A percentile compares a stretch with the other conserved stretches of the same genome.
Evolutionary conservation across 2,113 vertebrate species (phyloP).

Genomic region (Felis chaus): DNA sequence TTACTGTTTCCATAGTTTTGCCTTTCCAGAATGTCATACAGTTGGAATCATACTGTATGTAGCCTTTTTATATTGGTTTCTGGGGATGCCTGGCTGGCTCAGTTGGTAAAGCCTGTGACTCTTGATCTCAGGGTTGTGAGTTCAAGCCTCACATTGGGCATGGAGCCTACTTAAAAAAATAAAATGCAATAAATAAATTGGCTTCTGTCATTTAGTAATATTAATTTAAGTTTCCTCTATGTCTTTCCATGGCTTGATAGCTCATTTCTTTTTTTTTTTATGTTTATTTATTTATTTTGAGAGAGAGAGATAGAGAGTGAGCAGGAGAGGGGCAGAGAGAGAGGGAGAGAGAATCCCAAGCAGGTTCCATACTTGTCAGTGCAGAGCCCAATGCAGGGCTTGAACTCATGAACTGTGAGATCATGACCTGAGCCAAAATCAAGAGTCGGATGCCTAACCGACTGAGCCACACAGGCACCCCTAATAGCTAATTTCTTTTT

Average conservation of each 20-base stretch:
- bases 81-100: background rate
- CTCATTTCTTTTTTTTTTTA: constrained; percentile 16
- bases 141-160: background rate
- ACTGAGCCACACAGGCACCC: too few relatives aligned
- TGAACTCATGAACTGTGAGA: too few relatives aligned
- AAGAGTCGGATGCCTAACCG: too few relatives aligned
- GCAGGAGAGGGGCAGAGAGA: too few relatives aligned
- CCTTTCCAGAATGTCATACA: background rate
- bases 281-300: too few relatives aligned
- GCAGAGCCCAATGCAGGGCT: too few relatives aligned
- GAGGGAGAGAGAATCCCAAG: too few relatives aligned
- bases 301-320: too few relatives aligned
- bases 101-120: background rate
- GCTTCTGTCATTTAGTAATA: background rate
- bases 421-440: too few relatives aligned
- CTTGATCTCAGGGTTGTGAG: background rate
- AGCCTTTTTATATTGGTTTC: background rate
- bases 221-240: background rate
- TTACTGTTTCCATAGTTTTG: background rate
- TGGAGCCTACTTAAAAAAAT: background rate
- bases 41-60: background rate
- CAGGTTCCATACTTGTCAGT: too few relatives aligned
- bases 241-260: background rate
- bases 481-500: constrained; percentile 18
- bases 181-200: background rate